These are phyloP conservation scores for Labroides dimidiatus DNA, from an alignment of 2,797 vertebrate genomes.

Conservation along the genomic window DNA sequence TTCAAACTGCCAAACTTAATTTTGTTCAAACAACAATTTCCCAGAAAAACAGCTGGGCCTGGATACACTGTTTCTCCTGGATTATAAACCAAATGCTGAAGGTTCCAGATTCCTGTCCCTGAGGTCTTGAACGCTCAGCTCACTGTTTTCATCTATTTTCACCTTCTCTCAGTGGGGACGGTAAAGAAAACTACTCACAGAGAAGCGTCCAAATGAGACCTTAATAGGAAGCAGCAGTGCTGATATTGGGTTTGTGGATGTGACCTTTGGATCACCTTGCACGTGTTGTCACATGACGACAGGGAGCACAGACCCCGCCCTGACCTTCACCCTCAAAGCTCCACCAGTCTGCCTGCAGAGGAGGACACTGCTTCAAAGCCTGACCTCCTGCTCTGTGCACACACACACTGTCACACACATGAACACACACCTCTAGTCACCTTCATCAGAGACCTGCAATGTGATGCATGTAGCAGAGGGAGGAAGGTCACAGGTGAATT, in stretches of 20 bases:
- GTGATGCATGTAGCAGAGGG: slow-evolving; percentile 29
- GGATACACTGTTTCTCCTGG: no score
- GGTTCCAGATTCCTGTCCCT: slow-evolving; percentile 11
- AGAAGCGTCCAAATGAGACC: not conserved
- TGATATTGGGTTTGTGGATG: not conserved
- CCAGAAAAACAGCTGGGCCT: no score
- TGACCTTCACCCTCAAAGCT: slow-evolving; percentile 23
- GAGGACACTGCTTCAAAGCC: slow-evolving; percentile 48
- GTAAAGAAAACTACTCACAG: not conserved
- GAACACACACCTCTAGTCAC: slow-evolving; percentile 28
- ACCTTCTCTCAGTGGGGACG: not conserved
- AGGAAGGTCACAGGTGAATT: slow-evolving; percentile 72
- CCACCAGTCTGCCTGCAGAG: slow-evolving; percentile 4
- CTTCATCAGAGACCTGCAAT: slow-evolving; percentile 29
- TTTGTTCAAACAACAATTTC: no score
- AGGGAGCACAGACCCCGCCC: not conserved
- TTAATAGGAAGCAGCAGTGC: not conserved
- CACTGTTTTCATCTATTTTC: not conserved
- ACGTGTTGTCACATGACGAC: no score
- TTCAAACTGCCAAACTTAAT: no score
- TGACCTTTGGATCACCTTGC: slow-evolving; percentile 30
- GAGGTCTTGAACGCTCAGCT: not conserved
- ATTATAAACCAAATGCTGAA: not conserved
- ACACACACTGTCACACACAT: slow-evolving; percentile 1
- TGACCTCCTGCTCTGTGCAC: slow-evolving; percentile 39